phyloP scores from a whole-genome alignment of 92 coral and sea anemone species.

The Porites rus region DNA sequence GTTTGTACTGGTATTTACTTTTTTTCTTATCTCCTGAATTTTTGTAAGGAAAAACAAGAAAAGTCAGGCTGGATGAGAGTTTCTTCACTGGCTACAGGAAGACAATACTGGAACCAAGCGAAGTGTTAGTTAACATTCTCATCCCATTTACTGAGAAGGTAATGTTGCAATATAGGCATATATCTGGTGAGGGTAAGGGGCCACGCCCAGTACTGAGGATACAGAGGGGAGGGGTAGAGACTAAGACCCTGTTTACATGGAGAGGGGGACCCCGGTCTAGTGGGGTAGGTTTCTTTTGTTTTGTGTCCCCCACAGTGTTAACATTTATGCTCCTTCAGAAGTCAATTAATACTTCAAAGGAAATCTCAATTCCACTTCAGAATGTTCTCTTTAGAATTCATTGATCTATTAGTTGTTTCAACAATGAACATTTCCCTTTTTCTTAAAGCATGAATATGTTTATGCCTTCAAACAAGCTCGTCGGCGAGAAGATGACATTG shows the following conservation, averaged over 20 bases:
- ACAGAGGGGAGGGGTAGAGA: too few relatives aligned
- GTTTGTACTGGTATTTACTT: not conserved
- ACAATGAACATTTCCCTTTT: not conserved
- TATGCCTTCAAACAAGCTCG: constrained; percentile 91
- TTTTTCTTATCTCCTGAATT: not conserved
- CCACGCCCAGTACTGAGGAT: too few relatives aligned
- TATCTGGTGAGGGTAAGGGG: too few relatives aligned
- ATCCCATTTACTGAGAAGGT: constrained; percentile 85
- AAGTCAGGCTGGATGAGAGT: constrained; percentile 82
- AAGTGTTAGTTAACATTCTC: constrained; percentile 73
- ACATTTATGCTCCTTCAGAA: too few relatives aligned
- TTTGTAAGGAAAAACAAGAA: constrained; percentile 69
- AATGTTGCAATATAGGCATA: not conserved
- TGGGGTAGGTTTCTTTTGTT: too few relatives aligned
- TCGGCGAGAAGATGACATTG: constrained; percentile 93
- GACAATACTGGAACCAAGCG: constrained; percentile 77
- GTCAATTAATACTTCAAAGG: too few relatives aligned
- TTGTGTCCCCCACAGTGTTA: too few relatives aligned
- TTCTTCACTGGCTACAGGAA: constrained; percentile 86
- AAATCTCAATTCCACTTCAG: not conserved
- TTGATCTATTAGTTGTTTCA: too few relatives aligned
- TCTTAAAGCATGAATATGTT: constrained; percentile 75
- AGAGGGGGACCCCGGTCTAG: too few relatives aligned
- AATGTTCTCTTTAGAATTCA: too few relatives aligned
- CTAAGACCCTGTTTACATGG: too few relatives aligned